These are phyloP conservation scores for Potamarius usumacintae DNA, from an alignment of 2,113 vertebrate species.

Conservation along the genomic window DNA sequence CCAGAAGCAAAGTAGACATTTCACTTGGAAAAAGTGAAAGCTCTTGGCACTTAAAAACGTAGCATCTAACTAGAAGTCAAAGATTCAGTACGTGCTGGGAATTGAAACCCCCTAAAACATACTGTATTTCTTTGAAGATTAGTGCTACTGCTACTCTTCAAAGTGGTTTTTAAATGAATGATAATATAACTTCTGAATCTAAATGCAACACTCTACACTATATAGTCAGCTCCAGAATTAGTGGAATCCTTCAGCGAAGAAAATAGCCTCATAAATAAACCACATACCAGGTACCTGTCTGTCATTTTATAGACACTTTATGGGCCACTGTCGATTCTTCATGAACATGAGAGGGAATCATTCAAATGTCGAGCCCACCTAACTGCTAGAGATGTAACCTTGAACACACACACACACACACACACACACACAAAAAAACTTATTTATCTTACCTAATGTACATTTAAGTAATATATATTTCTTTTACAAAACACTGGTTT, in stretches of 20 bases:
- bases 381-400: not conserved
- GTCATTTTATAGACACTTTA: not conserved
- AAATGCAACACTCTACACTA: not conserved
- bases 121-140: not conserved
- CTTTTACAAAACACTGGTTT: not conserved
- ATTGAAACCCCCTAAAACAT: not conserved
- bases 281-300: not conserved
- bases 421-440: not conserved
- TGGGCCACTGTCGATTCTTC: not conserved
- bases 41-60: not conserved
- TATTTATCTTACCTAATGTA: not conserved
- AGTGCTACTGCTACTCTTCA: not conserved
- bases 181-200: not conserved
- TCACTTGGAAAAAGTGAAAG: constrained; percentile 5
- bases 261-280: not conserved
- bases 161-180: not conserved
- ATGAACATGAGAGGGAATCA: not conserved
- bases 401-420: not conserved
- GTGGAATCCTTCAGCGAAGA: too few relatives aligned
- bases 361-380: not conserved
- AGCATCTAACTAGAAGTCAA: not conserved
- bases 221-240: not conserved
- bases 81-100: not conserved
- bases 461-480: not conserved
- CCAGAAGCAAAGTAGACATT: constrained; percentile 4